These are phyloP conservation scores for Halocynthia aurantium DNA, from an alignment of 23 tunicate species.

Conservation along the genomic window DNA sequence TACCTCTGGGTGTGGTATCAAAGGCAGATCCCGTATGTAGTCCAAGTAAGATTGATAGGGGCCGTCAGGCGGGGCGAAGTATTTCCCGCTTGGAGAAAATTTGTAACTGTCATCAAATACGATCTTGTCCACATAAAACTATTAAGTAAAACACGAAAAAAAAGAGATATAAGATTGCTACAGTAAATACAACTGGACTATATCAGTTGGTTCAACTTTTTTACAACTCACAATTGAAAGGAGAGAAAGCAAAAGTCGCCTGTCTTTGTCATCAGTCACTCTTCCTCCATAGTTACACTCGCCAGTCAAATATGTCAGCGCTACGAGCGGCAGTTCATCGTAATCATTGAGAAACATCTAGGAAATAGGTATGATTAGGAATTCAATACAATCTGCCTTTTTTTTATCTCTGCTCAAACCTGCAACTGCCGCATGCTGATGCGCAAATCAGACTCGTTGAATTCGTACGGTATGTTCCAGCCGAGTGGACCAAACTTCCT, in stretches of 20 bases:
- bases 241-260: constrained; percentile 70
- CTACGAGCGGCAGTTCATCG: constrained; percentile 82
- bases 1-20: constrained; percentile 94
- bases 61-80: constrained; percentile 69
- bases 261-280: constrained; percentile 96
- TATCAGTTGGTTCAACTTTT: not conserved
- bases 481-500: constrained; percentile 94
- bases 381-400: not conserved
- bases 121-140: constrained; percentile 57
- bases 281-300: constrained; percentile 98
- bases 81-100: constrained; percentile 88
- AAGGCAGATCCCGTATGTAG: constrained; percentile 75
- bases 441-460: constrained; percentile 95
- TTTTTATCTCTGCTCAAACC: constrained; percentile 8
- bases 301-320: constrained; percentile 85
- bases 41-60: constrained; percentile 73
- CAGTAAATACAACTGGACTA: not conserved
- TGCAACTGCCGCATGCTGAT: constrained; percentile 97
- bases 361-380: not conserved
- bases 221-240: constrained; percentile 54
- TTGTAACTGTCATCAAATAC: constrained; percentile 69
- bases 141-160: not conserved
- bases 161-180: not conserved
- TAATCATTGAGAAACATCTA: constrained; percentile 96
- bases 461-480: constrained; percentile 97